Evolutionary conservation across 2,113 vertebrate species (phyloP).

Genomic region (Antechinus flavipes): DNA sequence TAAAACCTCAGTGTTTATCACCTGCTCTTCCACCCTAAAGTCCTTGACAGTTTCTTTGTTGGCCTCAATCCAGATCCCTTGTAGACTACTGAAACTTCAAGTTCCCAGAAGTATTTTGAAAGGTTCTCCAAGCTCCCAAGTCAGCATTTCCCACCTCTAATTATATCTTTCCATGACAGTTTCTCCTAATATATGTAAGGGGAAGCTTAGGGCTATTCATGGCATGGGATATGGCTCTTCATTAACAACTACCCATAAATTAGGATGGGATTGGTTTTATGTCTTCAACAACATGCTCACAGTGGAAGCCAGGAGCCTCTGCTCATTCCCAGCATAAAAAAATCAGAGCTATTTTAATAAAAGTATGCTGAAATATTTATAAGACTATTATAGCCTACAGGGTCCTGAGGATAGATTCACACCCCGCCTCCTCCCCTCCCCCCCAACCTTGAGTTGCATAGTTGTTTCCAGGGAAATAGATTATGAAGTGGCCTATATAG

Average conservation of each 20-base stretch:
- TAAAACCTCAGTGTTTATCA: background rate
- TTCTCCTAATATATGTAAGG: constrained; percentile 67
- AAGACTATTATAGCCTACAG: constrained; percentile 20
- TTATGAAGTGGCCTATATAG: constrained; percentile 26
- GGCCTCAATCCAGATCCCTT: background rate
- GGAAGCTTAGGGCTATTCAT: constrained; percentile 47
- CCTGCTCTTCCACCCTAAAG: background rate
- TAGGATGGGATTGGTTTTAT: constrained; percentile 40
- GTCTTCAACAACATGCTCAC: constrained; percentile 51
- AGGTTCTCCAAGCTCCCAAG: constrained; percentile 10
- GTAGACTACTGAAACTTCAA: constrained; percentile 32
- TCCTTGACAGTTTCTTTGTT: background rate
- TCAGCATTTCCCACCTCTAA: constrained; percentile 67
- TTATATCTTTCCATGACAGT: constrained; percentile 67
- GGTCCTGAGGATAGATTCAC: constrained; percentile 41
- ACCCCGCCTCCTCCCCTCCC: background rate
- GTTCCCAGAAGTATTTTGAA: constrained; percentile 45
- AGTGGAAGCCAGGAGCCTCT: constrained; percentile 1
- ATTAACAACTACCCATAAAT: constrained; percentile 41
- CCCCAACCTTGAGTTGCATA: constrained; percentile 48
- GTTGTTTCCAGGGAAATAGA: constrained; percentile 47
- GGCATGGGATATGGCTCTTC: constrained; percentile 57
- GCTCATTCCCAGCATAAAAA: background rate
- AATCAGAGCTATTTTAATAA: constrained; percentile 48
- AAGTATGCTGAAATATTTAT: constrained; percentile 49